Percentiles rank a stretch among this genome's conserved stretches.
Conservation (phyloP, 53 echinoderm and acorn worm species). For the Astropecten irregularis region DNA sequence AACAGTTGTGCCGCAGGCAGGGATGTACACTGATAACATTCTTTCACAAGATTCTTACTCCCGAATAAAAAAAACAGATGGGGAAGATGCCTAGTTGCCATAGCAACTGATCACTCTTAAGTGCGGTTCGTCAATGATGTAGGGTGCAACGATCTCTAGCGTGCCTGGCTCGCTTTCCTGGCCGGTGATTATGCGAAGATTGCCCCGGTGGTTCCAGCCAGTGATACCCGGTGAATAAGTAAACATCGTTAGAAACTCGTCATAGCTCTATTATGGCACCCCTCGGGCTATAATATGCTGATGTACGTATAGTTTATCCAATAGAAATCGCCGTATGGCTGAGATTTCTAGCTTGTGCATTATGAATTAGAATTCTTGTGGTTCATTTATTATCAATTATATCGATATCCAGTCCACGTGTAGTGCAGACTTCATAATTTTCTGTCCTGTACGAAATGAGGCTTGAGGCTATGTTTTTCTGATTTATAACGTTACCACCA, state of each 20-base stretch:
- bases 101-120: background rate
- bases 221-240: background rate
- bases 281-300: background rate
- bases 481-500: no score
- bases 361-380: background rate
- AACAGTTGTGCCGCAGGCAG: no score
- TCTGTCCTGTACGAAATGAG: background rate
- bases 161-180: no score
- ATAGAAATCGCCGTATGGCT: background rate
- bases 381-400: background rate
- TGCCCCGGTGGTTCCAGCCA: no score
- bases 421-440: background rate
- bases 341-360: background rate
- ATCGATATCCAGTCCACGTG: background rate
- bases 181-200: no score
- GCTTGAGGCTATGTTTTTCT: background rate
- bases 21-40: no score
- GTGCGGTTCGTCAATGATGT: no score
- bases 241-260: slow-evolving; percentile 44
- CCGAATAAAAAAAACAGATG: background rate
- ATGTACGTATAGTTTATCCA: background rate
- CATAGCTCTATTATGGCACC: background rate
- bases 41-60: background rate
- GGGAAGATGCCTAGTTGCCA: background rate
- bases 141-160: no score